A percentile compares a stretch with the other conserved stretches of the same genome.
Conservation (phyloP, 53 echinoderm and acorn worm species). For the Luidia sarsii region DNA sequence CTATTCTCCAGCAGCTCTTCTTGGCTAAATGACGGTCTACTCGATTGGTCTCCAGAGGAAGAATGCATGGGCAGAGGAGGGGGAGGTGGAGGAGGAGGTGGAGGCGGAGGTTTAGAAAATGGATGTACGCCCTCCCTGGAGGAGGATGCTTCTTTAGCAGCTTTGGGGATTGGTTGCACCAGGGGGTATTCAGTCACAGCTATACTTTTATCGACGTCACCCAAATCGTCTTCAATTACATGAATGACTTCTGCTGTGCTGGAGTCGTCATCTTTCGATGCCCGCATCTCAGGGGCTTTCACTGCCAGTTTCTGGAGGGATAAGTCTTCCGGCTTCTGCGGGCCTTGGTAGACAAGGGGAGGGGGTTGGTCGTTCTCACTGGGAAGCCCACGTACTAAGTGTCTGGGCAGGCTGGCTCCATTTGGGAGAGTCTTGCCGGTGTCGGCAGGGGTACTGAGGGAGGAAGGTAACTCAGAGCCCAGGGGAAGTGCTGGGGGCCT, state of each 20-base stretch:
- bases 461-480: background rate
- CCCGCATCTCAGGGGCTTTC: background rate
- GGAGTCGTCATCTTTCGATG: conserved; percentile 8
- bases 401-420: conserved; percentile 5
- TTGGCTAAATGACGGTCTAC: background rate
- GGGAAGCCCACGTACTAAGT: background rate
- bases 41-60: background rate
- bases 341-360: conserved; percentile 49
- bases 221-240: background rate
- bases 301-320: background rate
- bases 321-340: conserved; percentile 27
- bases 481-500: conserved; percentile 16
- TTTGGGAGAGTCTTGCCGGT: background rate
- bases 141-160: conserved; percentile 7
- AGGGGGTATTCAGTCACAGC: background rate
- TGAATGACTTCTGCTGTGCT: background rate
- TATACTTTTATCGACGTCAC: conserved; percentile 5
- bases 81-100: conserved; percentile 35
- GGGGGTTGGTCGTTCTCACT: conserved; percentile 38
- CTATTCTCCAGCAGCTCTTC: background rate
- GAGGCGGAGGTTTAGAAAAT: conserved; percentile 27
- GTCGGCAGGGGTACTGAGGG: background rate
- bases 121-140: conserved; percentile 6
- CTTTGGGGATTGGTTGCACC: background rate
- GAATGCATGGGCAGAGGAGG: conserved; percentile 18